Evolutionary conservation across 2,888 invertebrate genomes (phyloP).

Genomic region (Bellardia pandia): DNA sequence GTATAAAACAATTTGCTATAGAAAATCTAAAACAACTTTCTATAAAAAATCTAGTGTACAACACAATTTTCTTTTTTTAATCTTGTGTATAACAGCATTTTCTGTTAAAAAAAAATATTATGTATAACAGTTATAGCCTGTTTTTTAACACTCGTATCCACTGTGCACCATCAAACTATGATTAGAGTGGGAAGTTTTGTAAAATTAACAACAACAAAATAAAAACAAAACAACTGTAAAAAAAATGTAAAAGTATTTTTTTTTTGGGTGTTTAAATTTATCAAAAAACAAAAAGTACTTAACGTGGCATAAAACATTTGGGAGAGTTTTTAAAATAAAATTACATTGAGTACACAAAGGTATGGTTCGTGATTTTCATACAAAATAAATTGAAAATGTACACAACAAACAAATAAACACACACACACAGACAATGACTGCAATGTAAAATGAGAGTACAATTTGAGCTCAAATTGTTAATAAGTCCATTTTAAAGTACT

Average conservation of each 20-base stretch:
- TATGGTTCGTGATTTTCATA: slow-evolving; percentile 70
- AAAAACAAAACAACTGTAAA: slow-evolving; percentile 19
- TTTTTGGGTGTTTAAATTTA: background rate
- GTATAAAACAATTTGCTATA: no score
- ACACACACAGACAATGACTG: slow-evolving; percentile 2
- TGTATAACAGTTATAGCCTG: no score
- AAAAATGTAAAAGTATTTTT: slow-evolving; percentile 1
- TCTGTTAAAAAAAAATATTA: no score
- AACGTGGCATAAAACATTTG: slow-evolving; percentile 54
- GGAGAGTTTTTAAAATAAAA: slow-evolving; percentile 18
- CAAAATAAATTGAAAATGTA: slow-evolving; percentile 53
- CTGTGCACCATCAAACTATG: background rate
- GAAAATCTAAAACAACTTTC: no score
- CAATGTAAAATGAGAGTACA: background rate
- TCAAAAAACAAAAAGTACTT: slow-evolving; percentile 23
- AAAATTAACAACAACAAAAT: background rate
- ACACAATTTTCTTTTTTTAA: no score
- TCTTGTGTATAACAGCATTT: no score
- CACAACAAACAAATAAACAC: slow-evolving; percentile 19
- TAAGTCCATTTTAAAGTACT: slow-evolving; percentile 38
- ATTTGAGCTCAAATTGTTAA: slow-evolving; percentile 40
- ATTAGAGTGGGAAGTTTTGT: background rate
- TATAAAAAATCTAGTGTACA: no score
- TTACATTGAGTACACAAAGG: slow-evolving; percentile 37
- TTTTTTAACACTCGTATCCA: background rate